phyloP scores from a whole-genome alignment of 2,888 invertebrate genomes.

The Choreutis nemorana region DNA sequence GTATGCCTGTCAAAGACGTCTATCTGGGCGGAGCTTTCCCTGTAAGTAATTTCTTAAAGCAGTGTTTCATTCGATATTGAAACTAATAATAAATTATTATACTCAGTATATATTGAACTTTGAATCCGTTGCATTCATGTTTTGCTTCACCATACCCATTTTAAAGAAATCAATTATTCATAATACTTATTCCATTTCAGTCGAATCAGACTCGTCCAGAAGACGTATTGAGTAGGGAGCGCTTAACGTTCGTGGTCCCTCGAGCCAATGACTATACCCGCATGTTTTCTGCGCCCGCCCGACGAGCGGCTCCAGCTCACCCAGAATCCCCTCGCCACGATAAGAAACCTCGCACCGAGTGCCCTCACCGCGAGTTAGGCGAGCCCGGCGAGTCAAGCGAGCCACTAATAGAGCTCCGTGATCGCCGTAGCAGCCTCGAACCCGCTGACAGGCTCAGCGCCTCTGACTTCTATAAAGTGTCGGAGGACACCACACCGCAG shows the following conservation, averaged over 20 bases:
- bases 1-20: conserved; percentile 69
- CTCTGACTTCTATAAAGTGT: conserved; percentile 55
- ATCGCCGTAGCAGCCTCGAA: too few relatives aligned
- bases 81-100: too few relatives aligned
- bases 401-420: conserved; percentile 36
- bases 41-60: too few relatives aligned
- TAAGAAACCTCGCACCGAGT: conserved; percentile 57
- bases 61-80: too few relatives aligned
- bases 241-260: conserved; percentile 69
- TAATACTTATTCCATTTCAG: too few relatives aligned
- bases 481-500: conserved; percentile 55
- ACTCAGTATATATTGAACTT: too few relatives aligned
- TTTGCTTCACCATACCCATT: too few relatives aligned
- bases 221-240: conserved; percentile 39
- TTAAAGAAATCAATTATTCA: too few relatives aligned
- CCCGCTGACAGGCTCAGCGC: conserved; percentile 46
- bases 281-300: conserved; percentile 56
- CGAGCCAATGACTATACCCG: conserved; percentile 62
- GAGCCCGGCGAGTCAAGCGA: too few relatives aligned
- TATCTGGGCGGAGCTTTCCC: conserved; percentile 84
- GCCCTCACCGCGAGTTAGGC: too few relatives aligned
- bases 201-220: conserved; percentile 32
- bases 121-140: too few relatives aligned
- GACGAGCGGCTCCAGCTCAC: conserved; percentile 45
- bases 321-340: conserved; percentile 51